These are phyloP conservation scores for Penaeus chinensis DNA, from an alignment of 1,140 invertebrate species.

Conservation along the genomic window DNA sequence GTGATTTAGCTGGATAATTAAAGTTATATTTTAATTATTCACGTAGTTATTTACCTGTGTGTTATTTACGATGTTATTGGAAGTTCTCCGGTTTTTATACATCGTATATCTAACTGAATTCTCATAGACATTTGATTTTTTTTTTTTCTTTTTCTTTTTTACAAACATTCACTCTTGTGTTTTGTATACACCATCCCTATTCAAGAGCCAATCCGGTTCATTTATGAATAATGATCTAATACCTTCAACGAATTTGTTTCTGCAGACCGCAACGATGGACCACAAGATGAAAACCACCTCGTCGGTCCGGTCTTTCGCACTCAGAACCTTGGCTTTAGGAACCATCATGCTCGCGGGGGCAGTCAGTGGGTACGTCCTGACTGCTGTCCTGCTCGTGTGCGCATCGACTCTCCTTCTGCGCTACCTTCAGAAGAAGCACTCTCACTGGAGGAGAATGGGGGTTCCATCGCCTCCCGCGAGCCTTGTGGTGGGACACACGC, in stretches of 20 bases:
- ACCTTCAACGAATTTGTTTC: not conserved
- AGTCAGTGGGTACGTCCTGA: constrained; percentile 5
- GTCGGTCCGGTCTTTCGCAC: not conserved
- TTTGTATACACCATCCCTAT: no score
- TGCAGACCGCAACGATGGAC: not conserved
- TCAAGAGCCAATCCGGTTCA: no score
- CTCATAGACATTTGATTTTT: no score
- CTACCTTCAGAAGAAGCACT: constrained; percentile 20
- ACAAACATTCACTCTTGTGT: no score
- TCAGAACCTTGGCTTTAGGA: not conserved
- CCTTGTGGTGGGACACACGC: constrained; percentile 49
- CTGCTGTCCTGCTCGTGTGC: constrained; percentile 9
- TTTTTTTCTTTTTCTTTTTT: no score
- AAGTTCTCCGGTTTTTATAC: no score
- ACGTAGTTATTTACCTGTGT: no score
- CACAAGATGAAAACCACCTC: not conserved
- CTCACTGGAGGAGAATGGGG: constrained; percentile 42
- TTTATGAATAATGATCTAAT: not conserved
- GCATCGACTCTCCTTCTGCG: constrained; percentile 1
- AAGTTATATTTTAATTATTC: no score
- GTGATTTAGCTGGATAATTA: no score
- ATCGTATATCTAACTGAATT: no score
- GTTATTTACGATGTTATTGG: no score
- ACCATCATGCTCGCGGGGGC: not conserved
- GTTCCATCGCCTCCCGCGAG: constrained; percentile 37